Conservation (phyloP, 1,140 invertebrate genomes). For the Cydia pomonella region DNA sequence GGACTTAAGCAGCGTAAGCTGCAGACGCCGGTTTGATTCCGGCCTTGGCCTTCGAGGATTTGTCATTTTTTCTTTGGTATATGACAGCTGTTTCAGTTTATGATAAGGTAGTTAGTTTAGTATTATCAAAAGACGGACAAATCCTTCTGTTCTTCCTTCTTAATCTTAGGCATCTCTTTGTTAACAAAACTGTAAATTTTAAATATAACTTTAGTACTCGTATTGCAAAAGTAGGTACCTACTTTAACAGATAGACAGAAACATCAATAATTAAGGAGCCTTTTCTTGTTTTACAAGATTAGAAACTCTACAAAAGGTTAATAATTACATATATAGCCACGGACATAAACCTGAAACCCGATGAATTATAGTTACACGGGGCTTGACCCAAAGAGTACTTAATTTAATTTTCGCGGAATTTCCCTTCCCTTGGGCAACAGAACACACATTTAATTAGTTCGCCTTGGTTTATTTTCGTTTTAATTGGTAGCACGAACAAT, state of each 20-base stretch:
- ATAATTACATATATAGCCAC: background rate
- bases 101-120: no score
- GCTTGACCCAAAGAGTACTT: background rate
- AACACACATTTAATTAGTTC: conserved; percentile 22
- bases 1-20: no score
- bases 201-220: no score
- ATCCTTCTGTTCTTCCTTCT: no score
- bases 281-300: background rate
- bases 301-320: background rate
- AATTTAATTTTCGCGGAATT: conserved; percentile 28
- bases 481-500: background rate
- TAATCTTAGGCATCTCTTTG: no score
- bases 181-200: no score
- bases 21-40: no score
- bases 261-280: background rate
- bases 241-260: background rate
- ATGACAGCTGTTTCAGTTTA: no score
- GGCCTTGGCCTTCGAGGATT: no score
- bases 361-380: conserved; percentile 10
- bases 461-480: background rate
- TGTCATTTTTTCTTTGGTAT: no score
- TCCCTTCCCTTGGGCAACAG: background rate
- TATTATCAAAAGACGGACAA: no score
- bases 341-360: conserved; percentile 12
- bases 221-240: no score